Evolutionary conservation across 92 coral and sea anemone species (phyloP), one percentile per base, ranked within the genome.

Genomic region (Umimayanthus kanabou): DNA sequence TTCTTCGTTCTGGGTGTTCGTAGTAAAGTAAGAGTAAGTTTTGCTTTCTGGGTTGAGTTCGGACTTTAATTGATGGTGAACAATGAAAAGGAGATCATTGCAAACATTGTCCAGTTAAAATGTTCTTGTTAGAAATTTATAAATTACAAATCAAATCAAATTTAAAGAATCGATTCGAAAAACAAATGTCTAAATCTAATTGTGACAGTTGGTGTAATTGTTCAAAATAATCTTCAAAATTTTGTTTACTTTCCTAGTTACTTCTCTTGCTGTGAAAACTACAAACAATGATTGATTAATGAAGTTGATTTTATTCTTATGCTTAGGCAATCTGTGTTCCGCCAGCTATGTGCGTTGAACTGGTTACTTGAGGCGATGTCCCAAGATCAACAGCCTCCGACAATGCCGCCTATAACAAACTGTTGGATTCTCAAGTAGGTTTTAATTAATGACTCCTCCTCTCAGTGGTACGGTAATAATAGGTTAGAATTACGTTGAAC

Each of bases 301-400:
- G 39, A 25, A 23, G 20, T 47, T 70, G 77, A 26, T 47, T 55
- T 43, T 39, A 29, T 84, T 55, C 1, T 39, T 15, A 14, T 69
- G 13, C 50, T 1, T 80, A 96, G 99, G 87, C 87, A 93, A 70
- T 93, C 92, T 70, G 92, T 95, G 33, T 95, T 95, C 81, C 99
- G 99, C 39, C 99, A 96, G 90, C 88, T 96, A 3, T 96, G 99
- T 61, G 99, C 98, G 89, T 80, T 96, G 85, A 89, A 93, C 79
- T 96, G 99, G 99, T 93, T 96, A 71, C 92, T 96, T 39, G 99
- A 96, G 76, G 99, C 96, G 15, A 95, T 96, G 99, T 96, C 99
- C 6, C 99, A 96, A 88, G 99, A 96, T 30, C 92, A 92, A 23
- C 98, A 93, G 61, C 99, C 99, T 29, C 98, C 99, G 5, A 96